Evolutionary conservation across 1,140 invertebrate species (phyloP).

Genomic region (Neodiprion lecontei): DNA sequence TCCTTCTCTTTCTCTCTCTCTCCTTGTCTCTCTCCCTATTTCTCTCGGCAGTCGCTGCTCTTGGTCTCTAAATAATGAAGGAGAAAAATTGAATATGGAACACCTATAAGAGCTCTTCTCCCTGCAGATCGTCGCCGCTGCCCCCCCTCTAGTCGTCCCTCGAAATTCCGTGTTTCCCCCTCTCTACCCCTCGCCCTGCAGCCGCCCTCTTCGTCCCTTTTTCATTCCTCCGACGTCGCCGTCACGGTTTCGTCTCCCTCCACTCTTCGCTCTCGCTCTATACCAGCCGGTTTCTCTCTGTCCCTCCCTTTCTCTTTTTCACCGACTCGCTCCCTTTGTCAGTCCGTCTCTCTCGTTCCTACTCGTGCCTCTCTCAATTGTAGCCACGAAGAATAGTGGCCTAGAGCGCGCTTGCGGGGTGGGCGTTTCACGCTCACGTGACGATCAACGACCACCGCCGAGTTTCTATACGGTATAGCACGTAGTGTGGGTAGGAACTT

Average conservation of each 20-base stretch:
- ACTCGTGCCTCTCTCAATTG: slow-evolving; percentile 3
- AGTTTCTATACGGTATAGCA: neutral
- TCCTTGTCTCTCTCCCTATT: slow-evolving; percentile 18
- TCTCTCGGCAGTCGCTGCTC: neutral
- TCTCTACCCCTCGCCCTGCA: slow-evolving; percentile 17
- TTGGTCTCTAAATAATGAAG: slow-evolving; percentile 2
- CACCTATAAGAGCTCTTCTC: slow-evolving; percentile 2
- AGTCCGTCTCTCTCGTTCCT: slow-evolving; percentile 12
- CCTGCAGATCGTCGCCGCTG: neutral
- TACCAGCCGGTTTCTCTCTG: neutral
- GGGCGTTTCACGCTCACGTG: slow-evolving; percentile 39
- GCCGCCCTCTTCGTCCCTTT: slow-evolving; percentile 18
- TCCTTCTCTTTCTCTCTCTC: slow-evolving; percentile 9
- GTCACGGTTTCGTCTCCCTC: slow-evolving; percentile 5
- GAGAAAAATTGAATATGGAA: slow-evolving; percentile 4
- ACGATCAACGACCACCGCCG: neutral
- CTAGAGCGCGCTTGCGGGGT: slow-evolving; percentile 39
- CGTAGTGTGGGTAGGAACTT: neutral
- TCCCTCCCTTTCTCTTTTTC: slow-evolving; percentile 15
- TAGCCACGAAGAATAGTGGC: slow-evolving; percentile 17
- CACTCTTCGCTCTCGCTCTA: neutral
- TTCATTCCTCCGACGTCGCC: slow-evolving; percentile 16
- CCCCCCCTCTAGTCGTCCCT: neutral
- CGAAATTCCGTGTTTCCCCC: neutral
- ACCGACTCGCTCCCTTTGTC: neutral